phyloP scores from a whole-genome alignment of 2,888 invertebrate genomes.

The Caenorhabditis doughertyi region DNA sequence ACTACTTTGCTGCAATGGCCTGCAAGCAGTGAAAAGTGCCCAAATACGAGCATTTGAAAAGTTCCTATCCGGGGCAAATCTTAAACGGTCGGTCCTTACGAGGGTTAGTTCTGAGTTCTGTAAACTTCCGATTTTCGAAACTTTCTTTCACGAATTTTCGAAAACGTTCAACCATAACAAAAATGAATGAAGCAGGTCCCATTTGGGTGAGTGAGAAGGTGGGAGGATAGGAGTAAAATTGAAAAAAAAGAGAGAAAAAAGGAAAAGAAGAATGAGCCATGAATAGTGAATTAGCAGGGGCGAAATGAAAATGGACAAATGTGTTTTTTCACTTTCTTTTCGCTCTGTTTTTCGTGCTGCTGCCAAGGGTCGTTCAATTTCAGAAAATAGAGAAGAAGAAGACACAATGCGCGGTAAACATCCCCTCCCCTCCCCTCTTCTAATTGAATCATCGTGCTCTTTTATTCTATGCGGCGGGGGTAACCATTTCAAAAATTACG shows the following conservation, averaged over 20 bases:
- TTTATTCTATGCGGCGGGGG: background rate
- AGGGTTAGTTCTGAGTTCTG: too few relatives aligned
- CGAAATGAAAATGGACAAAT: slow-evolving; percentile 1
- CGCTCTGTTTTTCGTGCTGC: too few relatives aligned
- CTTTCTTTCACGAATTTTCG: too few relatives aligned
- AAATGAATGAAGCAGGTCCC: slow-evolving; percentile 5
- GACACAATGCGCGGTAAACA: slow-evolving; percentile 9
- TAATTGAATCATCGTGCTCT: slow-evolving; percentile 20
- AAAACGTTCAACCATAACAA: too few relatives aligned
- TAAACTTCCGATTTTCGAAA: too few relatives aligned
- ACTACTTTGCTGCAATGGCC: too few relatives aligned
- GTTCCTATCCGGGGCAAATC: too few relatives aligned
- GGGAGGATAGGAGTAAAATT: too few relatives aligned
- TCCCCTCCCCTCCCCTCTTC: too few relatives aligned
- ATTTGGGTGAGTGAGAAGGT: background rate
- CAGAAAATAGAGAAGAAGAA: background rate
- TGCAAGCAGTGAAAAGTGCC: too few relatives aligned
- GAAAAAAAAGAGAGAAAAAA: background rate
- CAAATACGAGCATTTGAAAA: too few relatives aligned
- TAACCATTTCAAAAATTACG: background rate
- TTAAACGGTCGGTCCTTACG: too few relatives aligned
- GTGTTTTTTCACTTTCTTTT: slow-evolving; percentile 5
- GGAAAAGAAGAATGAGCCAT: slow-evolving; percentile 13
- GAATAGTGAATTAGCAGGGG: slow-evolving; percentile 38
- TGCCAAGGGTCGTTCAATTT: slow-evolving; percentile 5